These are phyloP conservation scores for Phrynocephalus guinanensis DNA, from an alignment of 2,797 vertebrate genomes.

Conservation along the genomic window DNA sequence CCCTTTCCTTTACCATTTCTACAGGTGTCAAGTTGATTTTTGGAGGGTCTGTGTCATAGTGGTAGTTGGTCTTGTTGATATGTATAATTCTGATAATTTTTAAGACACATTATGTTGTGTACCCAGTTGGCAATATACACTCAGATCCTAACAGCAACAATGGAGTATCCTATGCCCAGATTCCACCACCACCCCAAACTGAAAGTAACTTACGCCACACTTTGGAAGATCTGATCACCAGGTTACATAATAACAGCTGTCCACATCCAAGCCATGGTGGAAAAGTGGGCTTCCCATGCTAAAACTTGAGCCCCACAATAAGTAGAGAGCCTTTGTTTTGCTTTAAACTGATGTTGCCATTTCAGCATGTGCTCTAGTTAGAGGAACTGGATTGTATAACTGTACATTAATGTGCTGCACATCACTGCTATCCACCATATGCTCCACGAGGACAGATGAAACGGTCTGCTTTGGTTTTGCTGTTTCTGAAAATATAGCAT, in stretches of 20 bases:
- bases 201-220: too few species aligned
- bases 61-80: background rate
- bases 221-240: too few species aligned
- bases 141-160: background rate
- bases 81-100: background rate
- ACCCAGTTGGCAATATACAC: background rate
- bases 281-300: background rate
- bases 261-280: too few species aligned
- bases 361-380: background rate
- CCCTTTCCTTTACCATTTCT: background rate
- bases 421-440: background rate
- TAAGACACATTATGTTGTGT: background rate
- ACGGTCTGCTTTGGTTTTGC: background rate
- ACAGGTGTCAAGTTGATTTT: background rate
- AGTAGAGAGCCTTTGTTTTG: background rate
- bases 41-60: too few species aligned
- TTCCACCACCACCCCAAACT: background rate
- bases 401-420: background rate
- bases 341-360: background rate
- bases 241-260: too few species aligned
- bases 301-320: background rate
- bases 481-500: background rate
- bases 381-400: background rate
- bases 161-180: background rate
- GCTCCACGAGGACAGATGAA: too few species aligned